Evolutionary conservation across 30 jellyfish, hydroid and myxozoan genomes (phyloP).

Genomic region (Turritopsis rubra): DNA sequence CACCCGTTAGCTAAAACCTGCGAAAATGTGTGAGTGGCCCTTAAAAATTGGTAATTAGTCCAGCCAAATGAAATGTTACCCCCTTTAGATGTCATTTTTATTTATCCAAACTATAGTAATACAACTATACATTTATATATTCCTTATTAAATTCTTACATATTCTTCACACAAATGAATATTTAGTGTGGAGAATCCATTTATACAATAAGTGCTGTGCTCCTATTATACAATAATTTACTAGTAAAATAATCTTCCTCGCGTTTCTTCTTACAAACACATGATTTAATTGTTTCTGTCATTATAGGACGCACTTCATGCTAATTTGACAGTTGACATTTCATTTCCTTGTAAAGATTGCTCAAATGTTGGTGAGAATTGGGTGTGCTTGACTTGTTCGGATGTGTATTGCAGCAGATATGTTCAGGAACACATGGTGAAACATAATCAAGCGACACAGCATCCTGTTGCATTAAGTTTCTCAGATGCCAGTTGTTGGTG

Average conservation of each 20-base stretch:
- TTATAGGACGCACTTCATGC: conserved; percentile 57
- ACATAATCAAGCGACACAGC: conserved; percentile 48
- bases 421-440: conserved; percentile 70
- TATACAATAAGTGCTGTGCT: too few species aligned
- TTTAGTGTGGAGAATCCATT: too few species aligned
- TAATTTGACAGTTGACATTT: conserved; percentile 44
- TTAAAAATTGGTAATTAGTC: too few species aligned
- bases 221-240: too few species aligned
- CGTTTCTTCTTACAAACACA: neutral
- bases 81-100: too few species aligned
- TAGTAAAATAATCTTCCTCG: neutral
- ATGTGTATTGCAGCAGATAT: conserved; percentile 79
- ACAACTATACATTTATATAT: too few species aligned
- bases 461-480: conserved; percentile 75
- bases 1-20: too few species aligned
- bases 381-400: conserved; percentile 74
- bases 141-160: too few species aligned
- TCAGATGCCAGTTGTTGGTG: conserved; percentile 93
- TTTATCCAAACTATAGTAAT: too few species aligned
- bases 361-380: conserved; percentile 68
- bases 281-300: neutral
- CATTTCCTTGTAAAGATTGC: conserved; percentile 50
- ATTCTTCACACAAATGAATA: too few species aligned
- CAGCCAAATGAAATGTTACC: too few species aligned
- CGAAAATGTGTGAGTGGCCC: too few species aligned